Evolutionary conservation across 2,797 vertebrate species (phyloP), one percentile per base, ranked within the genome.

Genomic region (Hyperoplus immaculatus): DNA sequence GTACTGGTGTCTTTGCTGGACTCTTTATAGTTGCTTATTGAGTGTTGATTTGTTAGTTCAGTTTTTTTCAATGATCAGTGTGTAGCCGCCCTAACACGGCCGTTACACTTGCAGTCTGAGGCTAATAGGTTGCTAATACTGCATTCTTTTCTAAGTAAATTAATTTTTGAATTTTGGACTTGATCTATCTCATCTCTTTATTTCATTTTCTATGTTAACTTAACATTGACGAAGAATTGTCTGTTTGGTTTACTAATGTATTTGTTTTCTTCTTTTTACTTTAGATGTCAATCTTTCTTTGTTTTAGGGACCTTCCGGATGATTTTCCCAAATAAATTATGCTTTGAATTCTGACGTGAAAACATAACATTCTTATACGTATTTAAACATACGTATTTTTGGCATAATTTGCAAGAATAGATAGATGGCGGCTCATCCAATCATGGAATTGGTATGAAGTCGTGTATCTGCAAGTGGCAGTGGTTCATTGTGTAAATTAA

Each of bases 401-500:
- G 57, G 6, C 46, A 8, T n/a, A 29, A 29, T 29, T 29, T 53
- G 16, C 58, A 36, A 41, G 1, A 47, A 38, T 4, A 38, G 54
- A 54, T 3, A 15, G 3, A 54, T 21, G 16, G 12, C 46, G 16
- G 12, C 46, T 66, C 21, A 4, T 21, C 76, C 18, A 62, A 55
- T 38, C 0, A 7, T 67, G 36, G 63, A n/a, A 11, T 62, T 41
- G 5, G 49, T 68, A n/a, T 72, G 56, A 46, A 56, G 70, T 76
- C 57, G n/a, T 64, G 29, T 2, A 50, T 57, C 66, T 74, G 67
- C 60, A 77, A 69, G 66, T 73, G 85, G 61, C 71, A 36, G 58
- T 45, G 45, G 78, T 75, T 88, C 79, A 92, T 89, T 84, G 29
- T 29, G 29, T 29, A 29, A 29, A 29, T 29, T 3, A 29, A 29